Evolutionary conservation across 2,888 invertebrate species (phyloP), one percentile per base, ranked within the genome.

Genomic region (Coecobrya sp.): DNA sequence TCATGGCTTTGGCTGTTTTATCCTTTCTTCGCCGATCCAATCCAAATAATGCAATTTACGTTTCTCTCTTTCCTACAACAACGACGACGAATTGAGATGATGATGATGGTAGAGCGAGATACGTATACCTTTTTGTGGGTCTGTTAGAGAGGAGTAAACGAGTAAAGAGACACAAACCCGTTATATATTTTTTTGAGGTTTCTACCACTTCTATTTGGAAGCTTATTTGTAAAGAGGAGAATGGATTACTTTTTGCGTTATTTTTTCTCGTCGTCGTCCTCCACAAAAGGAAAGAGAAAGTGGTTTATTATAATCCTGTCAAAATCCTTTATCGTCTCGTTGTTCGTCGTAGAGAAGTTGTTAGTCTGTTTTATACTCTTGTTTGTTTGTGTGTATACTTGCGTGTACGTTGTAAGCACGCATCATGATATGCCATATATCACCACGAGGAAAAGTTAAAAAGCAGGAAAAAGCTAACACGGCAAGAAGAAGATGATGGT

Each of bases 281-380:
- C 2, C 4, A 16, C 3, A 70, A 36, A n/a, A 70, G 8, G n/a
- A 36, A 70, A 30, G 45, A 42, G 73, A 73, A 45, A 73, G 73
- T 73, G 73, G 88, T 88, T 81, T 88, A 88, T 88, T 88, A 88
- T 65, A 88, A 88, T 88, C 88, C 88, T 88, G 88, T 88, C 88
- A 88, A 88, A 88, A 88, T 81, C 88, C 81, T 88, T 88, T 88
- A 79, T 88, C 88, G 81, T 65, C 79, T 79, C 45, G 62, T 88
- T 68, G 45, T 49, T 68, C 25, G 30, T 49, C 49, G 30, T 49
- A 10, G 65, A 59, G 59, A 22, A 59, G 19, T 59, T n/a, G 59
- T 49, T 22, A 65, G 59, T 59, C 10, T 19, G 59, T 59, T 49
- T 19, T 2, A 19, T n/a, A 55, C n/a, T 27, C 7, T n/a, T 36